Conservation (phyloP, 2,113 vertebrate genomes). For the Arizona elegans region DNA sequence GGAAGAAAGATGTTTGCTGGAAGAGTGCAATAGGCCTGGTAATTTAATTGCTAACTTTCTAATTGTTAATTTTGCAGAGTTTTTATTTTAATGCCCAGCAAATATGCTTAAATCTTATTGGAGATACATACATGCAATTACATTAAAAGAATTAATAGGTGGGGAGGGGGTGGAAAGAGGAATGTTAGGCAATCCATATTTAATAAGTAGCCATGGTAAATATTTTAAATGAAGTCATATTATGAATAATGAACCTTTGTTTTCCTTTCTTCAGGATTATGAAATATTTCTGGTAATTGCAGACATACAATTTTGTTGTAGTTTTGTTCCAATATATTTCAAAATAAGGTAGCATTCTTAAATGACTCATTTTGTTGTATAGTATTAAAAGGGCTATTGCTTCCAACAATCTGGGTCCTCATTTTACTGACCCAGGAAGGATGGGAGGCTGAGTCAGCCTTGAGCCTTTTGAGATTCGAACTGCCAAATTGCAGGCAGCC, state of each 20-base stretch:
- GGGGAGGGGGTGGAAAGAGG: neutral
- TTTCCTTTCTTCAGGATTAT: neutral
- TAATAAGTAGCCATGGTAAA: conserved; percentile 20
- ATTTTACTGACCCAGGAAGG: too few relatives aligned
- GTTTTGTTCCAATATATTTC: conserved; percentile 8
- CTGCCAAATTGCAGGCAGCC: too few relatives aligned
- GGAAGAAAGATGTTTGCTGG: conserved; percentile 67
- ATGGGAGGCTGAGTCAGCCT: too few relatives aligned
- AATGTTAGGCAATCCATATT: conserved; percentile 13
- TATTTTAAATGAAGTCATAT: conserved; percentile 12
- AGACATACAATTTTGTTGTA: neutral
- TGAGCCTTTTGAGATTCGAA: too few relatives aligned
- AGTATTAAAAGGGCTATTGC: neutral
- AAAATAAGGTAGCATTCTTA: neutral
- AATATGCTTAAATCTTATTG: conserved; percentile 50
- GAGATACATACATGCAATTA: conserved; percentile 14
- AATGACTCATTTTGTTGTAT: neutral
- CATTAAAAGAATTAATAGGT: conserved; percentile 7
- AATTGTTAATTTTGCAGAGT: conserved; percentile 41
- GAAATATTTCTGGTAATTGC: conserved; percentile 21
- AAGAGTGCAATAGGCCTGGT: conserved; percentile 57
- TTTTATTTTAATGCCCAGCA: conserved; percentile 65
- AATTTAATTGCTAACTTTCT: conserved; percentile 65
- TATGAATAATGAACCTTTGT: neutral
- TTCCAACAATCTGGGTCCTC: too few relatives aligned